phyloP scores from a whole-genome alignment of 2,888 invertebrate species.

The Agrypnus murinus region DNA sequence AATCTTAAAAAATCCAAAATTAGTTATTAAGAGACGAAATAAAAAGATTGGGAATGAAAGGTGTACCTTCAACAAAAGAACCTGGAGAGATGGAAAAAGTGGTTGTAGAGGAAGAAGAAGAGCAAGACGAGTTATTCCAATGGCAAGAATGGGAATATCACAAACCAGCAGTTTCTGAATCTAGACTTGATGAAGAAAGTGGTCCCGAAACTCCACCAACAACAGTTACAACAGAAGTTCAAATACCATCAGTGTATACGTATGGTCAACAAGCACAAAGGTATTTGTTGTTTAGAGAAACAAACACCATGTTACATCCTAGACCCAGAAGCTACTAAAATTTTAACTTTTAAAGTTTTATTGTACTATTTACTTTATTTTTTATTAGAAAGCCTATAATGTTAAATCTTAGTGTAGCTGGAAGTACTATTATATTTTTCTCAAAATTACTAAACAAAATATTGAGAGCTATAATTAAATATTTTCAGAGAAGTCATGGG shows the following conservation, averaged over 20 bases:
- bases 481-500: too few species aligned
- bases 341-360: too few species aligned
- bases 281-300: too few species aligned
- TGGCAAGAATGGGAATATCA: constrained; percentile 10
- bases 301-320: too few species aligned
- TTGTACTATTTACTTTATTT: too few species aligned
- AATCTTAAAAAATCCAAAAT: constrained; percentile 39
- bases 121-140: constrained; percentile 35
- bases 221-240: constrained; percentile 1
- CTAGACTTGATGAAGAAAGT: neutral
- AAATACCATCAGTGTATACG: constrained; percentile 9
- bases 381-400: too few species aligned
- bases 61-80: constrained; percentile 52
- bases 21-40: constrained; percentile 59
- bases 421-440: too few species aligned
- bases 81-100: constrained; percentile 29
- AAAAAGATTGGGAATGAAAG: constrained; percentile 65
- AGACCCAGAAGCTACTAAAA: too few species aligned
- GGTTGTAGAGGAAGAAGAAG: constrained; percentile 52
- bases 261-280: neutral
- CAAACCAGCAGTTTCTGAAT: neutral
- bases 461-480: too few species aligned
- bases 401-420: too few species aligned
- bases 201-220: neutral
- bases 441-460: too few species aligned